phyloP scores from a whole-genome alignment of 2,113 vertebrate species.

The rabbit (Oryctolagus cuniculus) region mOryCun1.1 NC_091439.1:129024001-129024500 shows the following conservation, averaged over 20 bases:
- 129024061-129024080: neutral
- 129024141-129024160: neutral
- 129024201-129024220: neutral
- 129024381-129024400: neutral
- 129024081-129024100: neutral
- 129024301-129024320: neutral
- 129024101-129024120: neutral
- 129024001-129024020: neutral
- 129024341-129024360: neutral
- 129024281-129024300: constrained; percentile 20
- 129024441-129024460: neutral
- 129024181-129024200: neutral
- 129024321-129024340: neutral
- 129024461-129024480: neutral
- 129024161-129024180: neutral
- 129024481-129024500: neutral
- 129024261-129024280: neutral
- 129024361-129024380: neutral
- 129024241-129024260: neutral
- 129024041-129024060: neutral
- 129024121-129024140: neutral
- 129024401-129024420: neutral
- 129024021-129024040: neutral
- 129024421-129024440: neutral
- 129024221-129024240: neutral